Percentiles rank a stretch among this genome's conserved stretches.
Evolutionary conservation across 2,113 vertebrate species (phyloP).

Genomic region (Chaetodon auriga): DNA sequence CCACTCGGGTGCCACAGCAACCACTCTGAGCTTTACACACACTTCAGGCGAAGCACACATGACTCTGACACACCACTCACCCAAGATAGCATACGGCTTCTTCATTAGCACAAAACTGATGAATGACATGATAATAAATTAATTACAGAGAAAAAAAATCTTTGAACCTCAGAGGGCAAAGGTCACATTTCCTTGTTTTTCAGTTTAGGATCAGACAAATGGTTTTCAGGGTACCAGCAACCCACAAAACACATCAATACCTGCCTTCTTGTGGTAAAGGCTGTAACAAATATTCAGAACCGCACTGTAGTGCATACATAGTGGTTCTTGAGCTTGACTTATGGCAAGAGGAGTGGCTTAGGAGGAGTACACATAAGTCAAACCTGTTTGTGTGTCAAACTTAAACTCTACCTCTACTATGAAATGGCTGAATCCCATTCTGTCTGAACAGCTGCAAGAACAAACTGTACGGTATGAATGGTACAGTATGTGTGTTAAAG

Average conservation of each 20-base stretch:
- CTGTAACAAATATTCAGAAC: conserved; percentile 22
- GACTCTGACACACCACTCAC: conserved; percentile 35
- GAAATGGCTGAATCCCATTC: conserved; percentile 28
- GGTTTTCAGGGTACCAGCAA: conserved; percentile 28
- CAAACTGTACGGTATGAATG: conserved; percentile 6
- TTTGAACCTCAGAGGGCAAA: conserved; percentile 25
- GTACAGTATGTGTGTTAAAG: conserved; percentile 18
- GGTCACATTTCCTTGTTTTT: conserved; percentile 23
- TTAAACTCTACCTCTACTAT: conserved; percentile 14
- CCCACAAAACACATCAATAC: conserved; percentile 17
- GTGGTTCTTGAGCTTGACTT: conserved; percentile 49
- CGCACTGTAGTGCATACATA: background rate
- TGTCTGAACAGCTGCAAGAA: conserved; percentile 41
- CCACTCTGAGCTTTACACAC: conserved; percentile 31
- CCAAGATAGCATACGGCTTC: conserved; percentile 27
- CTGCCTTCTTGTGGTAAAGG: conserved; percentile 12
- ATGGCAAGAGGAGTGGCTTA: conserved; percentile 31
- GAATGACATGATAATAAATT: conserved; percentile 31
- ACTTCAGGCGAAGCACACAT: conserved; percentile 52
- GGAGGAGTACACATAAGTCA: conserved; percentile 17
- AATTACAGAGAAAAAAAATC: conserved; percentile 40
- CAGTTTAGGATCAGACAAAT: conserved; percentile 43
- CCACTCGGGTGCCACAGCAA: conserved; percentile 61
- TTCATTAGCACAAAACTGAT: conserved; percentile 30
- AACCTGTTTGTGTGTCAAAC: conserved; percentile 32